A percentile compares a stretch with the other conserved stretches of the same genome.
Evolutionary conservation across 2,113 vertebrate genomes (phyloP).

Genomic region (Cynopterus brachyotis): DNA sequence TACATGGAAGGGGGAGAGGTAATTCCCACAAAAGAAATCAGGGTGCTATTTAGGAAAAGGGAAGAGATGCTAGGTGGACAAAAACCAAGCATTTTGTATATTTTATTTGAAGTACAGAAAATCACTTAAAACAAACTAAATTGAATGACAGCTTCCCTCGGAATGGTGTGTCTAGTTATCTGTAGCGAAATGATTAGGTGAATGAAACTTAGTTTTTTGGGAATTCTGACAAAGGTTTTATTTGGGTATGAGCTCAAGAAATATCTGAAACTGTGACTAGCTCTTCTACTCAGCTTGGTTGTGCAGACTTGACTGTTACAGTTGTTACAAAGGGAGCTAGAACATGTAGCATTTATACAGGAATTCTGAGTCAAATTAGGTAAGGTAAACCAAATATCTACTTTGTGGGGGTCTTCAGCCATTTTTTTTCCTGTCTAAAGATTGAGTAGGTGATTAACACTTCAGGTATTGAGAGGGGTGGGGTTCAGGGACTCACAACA

Average conservation of each 20-base stretch:
- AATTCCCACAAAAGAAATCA: not conserved
- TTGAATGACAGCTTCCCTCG: not conserved
- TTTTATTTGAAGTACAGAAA: not conserved
- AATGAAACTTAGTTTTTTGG: not conserved
- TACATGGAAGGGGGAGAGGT: not conserved
- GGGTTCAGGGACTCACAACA: not conserved
- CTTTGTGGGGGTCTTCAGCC: not conserved
- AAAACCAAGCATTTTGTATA: not conserved
- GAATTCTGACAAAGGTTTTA: not conserved
- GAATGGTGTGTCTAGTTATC: not conserved
- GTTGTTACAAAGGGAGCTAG: not conserved
- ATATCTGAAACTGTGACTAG: not conserved
- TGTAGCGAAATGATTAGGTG: not conserved
- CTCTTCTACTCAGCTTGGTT: not conserved
- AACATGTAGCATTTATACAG: not conserved
- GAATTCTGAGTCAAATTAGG: not conserved
- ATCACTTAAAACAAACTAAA: not conserved
- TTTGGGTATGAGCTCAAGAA: not conserved
- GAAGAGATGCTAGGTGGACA: not conserved
- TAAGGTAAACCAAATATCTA: not conserved
- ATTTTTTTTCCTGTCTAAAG: conserved; percentile 1
- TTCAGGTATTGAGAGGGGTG: not conserved
- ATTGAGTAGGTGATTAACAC: not conserved
- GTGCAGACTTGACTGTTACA: not conserved
- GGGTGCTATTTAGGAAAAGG: not conserved